Percentiles rank a stretch among this genome's conserved stretches.
Evolutionary conservation across 2,888 invertebrate species (phyloP).

Genomic region (Rhagonycha lutea): DNA sequence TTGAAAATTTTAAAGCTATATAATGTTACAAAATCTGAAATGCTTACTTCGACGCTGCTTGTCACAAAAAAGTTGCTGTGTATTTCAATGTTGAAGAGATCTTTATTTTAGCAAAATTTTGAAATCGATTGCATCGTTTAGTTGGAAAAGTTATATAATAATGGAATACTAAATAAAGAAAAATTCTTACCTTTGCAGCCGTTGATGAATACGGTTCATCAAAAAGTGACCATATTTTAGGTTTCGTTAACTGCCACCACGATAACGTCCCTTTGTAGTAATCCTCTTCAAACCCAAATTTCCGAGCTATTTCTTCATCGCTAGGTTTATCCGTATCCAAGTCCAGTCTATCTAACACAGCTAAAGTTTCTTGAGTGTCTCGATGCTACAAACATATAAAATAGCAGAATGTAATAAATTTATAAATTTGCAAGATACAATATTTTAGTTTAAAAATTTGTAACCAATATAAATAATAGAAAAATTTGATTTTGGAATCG

Average conservation of each 20-base stretch:
- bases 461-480: not conserved
- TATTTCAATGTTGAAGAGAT: not conserved
- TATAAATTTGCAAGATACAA: not conserved
- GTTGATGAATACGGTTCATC: slow-evolving; percentile 99
- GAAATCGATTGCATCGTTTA: not conserved
- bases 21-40: not conserved
- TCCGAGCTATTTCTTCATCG: slow-evolving; percentile 96
- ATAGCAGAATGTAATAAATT: not conserved
- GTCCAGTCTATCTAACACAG: slow-evolving; percentile 95
- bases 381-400: slow-evolving; percentile 70
- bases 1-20: not conserved
- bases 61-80: not conserved
- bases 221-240: slow-evolving; percentile 98
- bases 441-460: not conserved
- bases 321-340: slow-evolving; percentile 97
- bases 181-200: slow-evolving; percentile 82
- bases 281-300: slow-evolving; percentile 96
- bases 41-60: not conserved
- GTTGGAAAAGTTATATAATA: too few relatives aligned
- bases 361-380: slow-evolving; percentile 98
- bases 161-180: too few relatives aligned
- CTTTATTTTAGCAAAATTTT: not conserved
- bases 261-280: slow-evolving; percentile 87
- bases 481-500: not conserved
- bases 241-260: slow-evolving; percentile 97